Base-by-base conservation (phyloP, 2,113 vertebrate species). In the Sinosuthora webbiana region DNA sequence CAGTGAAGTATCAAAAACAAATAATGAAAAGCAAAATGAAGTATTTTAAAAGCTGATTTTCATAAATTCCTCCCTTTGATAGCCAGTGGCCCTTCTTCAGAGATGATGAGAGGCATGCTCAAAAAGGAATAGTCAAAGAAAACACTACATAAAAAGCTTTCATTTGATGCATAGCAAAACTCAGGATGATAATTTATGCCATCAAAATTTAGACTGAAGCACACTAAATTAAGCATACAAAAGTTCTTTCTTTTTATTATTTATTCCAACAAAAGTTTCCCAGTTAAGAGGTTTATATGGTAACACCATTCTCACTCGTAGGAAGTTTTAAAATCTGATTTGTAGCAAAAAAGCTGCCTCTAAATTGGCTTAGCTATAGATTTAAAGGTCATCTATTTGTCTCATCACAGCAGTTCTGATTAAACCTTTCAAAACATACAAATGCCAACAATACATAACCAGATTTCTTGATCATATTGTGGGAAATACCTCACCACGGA, bases 331-430 rank as follows among this genome's bases (percentile, higher is more conserved):
- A 78, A 79, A 87, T 62, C 37, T 62, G 41, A 76, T 71, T 53
- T 85, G 35, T 59, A 67, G 59, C 59, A 42, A 90, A 76, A 76
- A 67, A 67, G 39, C 87, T 67, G 65, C 47, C 55, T 64, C 53
- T 85, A 68, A 93, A 90, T 56, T 79, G 44, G 83, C 37, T 92
- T 83, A 84, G 65, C 23, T 81, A 84, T 59, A 92, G 67, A 87
- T 91, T 69, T 67, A 81, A 96, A 89, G 68, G 89, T 90, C 82
- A 95, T 45, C 88, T 90, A 22, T 78, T 87, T 87, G 76, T 69
- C 55, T 91, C 50, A 80, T 56, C 73, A 79, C 33, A 89, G n/a
- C 7, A 57, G n/a, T 45, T 92, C 35, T 83, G 57, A 79, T 80
- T 49, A 93, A 91, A 75, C 37, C 73, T 69, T 91, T 81, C 35